These are phyloP conservation scores for Tholera decimalis DNA, from an alignment of 2,888 invertebrate genomes.

Conservation along the genomic window DNA sequence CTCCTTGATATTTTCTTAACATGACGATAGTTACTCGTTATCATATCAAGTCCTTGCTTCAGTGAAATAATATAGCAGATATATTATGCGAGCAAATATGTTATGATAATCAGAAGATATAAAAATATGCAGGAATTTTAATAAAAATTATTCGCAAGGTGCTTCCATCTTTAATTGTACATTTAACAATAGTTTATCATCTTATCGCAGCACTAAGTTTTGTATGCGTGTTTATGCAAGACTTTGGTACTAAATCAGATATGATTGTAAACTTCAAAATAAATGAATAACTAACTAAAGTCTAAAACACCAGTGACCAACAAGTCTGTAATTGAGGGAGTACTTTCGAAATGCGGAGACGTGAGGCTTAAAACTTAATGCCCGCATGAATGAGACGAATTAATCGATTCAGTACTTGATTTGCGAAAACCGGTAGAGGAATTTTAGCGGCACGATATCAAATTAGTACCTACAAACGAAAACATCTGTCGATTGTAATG, in stretches of 20 bases:
- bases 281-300: background rate
- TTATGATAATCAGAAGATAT: slow-evolving; percentile 31
- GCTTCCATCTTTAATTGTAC: slow-evolving; percentile 35
- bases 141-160: slow-evolving; percentile 44
- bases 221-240: slow-evolving; percentile 28
- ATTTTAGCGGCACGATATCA: slow-evolving; percentile 23
- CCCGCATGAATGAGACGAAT: slow-evolving; percentile 56
- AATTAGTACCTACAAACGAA: slow-evolving; percentile 27
- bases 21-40: slow-evolving; percentile 15
- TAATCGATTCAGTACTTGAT: slow-evolving; percentile 46
- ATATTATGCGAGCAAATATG: slow-evolving; percentile 26
- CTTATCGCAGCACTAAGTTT: background rate
- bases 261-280: background rate
- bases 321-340: background rate
- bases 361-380: background rate
- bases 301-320: background rate
- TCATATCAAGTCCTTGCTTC: slow-evolving; percentile 13
- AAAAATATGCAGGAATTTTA: slow-evolving; percentile 42
- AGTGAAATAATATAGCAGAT: slow-evolving; percentile 12
- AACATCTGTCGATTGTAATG: slow-evolving; percentile 15
- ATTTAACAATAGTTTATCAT: slow-evolving; percentile 34
- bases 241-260: background rate
- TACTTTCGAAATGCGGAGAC: background rate
- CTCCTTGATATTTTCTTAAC: slow-evolving; percentile 9
- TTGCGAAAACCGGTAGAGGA: slow-evolving; percentile 36